Conservation (phyloP, 23 tunicate genomes). For the Trididemnum clinides region DNA sequence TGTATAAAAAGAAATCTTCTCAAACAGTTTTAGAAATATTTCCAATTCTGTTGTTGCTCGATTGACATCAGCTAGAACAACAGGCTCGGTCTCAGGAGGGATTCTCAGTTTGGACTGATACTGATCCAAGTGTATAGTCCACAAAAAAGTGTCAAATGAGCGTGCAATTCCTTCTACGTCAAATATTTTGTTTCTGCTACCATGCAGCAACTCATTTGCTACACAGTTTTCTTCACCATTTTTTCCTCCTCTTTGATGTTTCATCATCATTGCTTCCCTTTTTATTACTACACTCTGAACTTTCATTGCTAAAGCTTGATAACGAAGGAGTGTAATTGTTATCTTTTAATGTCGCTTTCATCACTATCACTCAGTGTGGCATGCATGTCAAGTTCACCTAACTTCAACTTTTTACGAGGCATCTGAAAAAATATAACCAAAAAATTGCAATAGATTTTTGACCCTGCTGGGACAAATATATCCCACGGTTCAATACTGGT, state of each 20-base stretch:
- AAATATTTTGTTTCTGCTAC: not conserved
- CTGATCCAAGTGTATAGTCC: no score
- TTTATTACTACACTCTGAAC: not conserved
- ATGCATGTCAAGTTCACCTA: not conserved
- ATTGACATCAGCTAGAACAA: not conserved
- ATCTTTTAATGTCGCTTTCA: not conserved
- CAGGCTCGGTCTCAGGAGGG: no score
- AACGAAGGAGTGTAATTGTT: not conserved
- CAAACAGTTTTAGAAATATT: not conserved
- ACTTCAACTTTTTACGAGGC: not conserved
- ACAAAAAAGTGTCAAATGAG: no score
- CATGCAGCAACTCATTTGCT: not conserved
- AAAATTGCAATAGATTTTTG: not conserved
- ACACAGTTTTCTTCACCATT: not conserved
- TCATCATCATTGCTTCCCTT: not conserved
- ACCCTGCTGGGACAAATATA: not conserved
- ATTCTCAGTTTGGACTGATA: no score
- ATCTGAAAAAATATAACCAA: not conserved
- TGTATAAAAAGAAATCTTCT: not conserved
- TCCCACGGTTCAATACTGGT: not conserved
- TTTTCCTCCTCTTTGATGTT: not conserved
- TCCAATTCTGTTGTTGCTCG: not conserved
- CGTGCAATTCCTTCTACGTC: no score
- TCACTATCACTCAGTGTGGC: not conserved
- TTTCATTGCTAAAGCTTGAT: not conserved